Percentiles rank a stretch among this genome's conserved stretches.
phyloP scores from a whole-genome alignment of 2,113 vertebrate species.

The Dipodomys merriami region DNA sequence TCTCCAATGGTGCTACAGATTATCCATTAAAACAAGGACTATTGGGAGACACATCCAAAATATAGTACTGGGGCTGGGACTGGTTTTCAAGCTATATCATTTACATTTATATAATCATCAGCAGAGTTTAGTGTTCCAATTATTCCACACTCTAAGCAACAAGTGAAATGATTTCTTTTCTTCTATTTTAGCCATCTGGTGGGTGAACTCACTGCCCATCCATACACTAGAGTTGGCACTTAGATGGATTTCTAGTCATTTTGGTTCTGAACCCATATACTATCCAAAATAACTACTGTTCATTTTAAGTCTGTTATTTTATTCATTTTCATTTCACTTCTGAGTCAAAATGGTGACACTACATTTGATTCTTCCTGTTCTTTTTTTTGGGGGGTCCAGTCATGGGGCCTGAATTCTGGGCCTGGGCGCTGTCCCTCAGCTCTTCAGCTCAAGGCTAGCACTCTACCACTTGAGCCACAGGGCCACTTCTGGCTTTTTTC shows the following conservation, averaged over 20 bases:
- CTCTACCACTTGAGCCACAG: too few species aligned
- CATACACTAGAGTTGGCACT: neutral
- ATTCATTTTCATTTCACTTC: neutral
- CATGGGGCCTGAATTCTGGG: too few species aligned
- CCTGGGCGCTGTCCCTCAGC: too few species aligned
- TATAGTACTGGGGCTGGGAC: neutral
- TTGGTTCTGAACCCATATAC: neutral
- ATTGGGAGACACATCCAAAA: neutral
- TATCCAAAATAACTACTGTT: neutral
- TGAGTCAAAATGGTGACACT: neutral
- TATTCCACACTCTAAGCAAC: neutral
- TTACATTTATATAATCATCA: neutral
- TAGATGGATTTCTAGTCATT: neutral
- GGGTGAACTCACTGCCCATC: neutral
- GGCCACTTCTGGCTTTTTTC: too few species aligned
- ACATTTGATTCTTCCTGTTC: neutral
- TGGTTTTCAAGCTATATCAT: neutral
- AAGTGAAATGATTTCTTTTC: neutral
- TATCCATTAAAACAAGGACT: neutral
- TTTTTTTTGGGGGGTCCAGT: too few species aligned
- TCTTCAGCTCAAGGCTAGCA: too few species aligned
- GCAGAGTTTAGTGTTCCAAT: neutral
- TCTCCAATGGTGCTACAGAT: neutral
- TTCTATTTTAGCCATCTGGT: neutral
- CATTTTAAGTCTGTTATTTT: neutral